phyloP scores from a whole-genome alignment of 2,888 invertebrate species.

The Dryobotodes eremita region DNA sequence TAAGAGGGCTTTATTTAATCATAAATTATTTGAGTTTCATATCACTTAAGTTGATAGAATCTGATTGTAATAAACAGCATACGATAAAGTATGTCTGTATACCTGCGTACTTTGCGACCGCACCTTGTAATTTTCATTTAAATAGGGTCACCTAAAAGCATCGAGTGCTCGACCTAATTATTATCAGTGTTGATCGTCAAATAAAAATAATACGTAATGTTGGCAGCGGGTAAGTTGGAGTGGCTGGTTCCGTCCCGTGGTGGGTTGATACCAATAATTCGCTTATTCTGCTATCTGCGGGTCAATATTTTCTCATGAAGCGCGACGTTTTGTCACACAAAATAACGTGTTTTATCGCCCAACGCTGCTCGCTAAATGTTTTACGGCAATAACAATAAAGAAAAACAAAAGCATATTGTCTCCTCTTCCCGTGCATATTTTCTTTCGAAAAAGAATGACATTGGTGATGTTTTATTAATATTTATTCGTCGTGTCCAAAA shows the following conservation, averaged over 20 bases:
- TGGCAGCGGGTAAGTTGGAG: conserved; percentile 56
- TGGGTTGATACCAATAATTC: conserved; percentile 84
- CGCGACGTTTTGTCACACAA: conserved; percentile 90
- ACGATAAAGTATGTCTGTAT: conserved; percentile 22
- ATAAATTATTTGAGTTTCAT: conserved; percentile 14
- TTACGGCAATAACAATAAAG: conserved; percentile 90
- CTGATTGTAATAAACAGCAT: conserved; percentile 7
- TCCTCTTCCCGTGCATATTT: conserved; percentile 83
- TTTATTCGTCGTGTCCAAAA: conserved; percentile 85
- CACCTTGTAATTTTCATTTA: conserved; percentile 50
- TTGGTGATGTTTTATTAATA: conserved; percentile 87
- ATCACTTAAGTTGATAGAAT: conserved; percentile 9
- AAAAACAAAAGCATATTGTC: conserved; percentile 90
- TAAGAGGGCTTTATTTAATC: background rate
- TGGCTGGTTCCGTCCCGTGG: conserved; percentile 78
- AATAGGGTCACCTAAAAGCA: conserved; percentile 55
- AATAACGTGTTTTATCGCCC: conserved; percentile 89
- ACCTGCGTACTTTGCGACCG: conserved; percentile 27
- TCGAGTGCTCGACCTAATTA: conserved; percentile 55
- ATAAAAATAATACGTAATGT: conserved; percentile 71
- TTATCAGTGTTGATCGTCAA: conserved; percentile 57
- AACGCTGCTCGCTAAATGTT: conserved; percentile 87
- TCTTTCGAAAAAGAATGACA: conserved; percentile 86
- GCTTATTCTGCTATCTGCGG: conserved; percentile 89
- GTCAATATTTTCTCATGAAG: conserved; percentile 90